A percentile compares a stretch with the other conserved stretches of the same genome.
Evolutionary conservation across 2,113 vertebrate genomes (phyloP).

Genomic region (Origma solitaria): DNA sequence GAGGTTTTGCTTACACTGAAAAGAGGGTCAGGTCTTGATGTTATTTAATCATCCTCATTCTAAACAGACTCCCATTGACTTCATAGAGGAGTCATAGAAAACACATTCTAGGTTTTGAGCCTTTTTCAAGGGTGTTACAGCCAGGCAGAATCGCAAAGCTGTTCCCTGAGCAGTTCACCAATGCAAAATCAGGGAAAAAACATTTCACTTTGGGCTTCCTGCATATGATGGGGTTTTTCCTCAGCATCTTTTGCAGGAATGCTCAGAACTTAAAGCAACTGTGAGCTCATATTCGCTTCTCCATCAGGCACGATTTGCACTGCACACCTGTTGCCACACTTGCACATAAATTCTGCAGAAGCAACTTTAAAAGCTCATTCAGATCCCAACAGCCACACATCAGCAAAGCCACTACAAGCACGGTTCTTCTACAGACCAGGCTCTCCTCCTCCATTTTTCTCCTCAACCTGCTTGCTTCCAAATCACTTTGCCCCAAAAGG

Average conservation of each 20-base stretch:
- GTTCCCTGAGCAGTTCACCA: neutral
- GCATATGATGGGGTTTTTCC: neutral
- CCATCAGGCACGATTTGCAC: neutral
- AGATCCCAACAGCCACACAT: neutral
- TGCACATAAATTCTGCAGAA: neutral
- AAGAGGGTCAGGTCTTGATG: neutral
- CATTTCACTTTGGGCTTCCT: neutral
- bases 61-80: neutral
- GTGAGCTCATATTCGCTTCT: neutral
- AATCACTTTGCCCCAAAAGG: neutral
- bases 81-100: neutral
- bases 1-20: neutral
- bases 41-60: neutral
- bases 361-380: neutral
- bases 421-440: neutral
- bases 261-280: neutral
- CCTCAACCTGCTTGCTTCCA: neutral
- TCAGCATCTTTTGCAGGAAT: neutral
- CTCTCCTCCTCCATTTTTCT: neutral
- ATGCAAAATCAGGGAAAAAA: neutral
- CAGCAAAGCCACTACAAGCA: neutral
- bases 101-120: neutral
- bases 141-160: neutral
- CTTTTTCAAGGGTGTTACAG: neutral
- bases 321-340: neutral